Evolutionary conservation across 2,113 vertebrate species (phyloP).

Genomic region (Emberiza fucata): DNA sequence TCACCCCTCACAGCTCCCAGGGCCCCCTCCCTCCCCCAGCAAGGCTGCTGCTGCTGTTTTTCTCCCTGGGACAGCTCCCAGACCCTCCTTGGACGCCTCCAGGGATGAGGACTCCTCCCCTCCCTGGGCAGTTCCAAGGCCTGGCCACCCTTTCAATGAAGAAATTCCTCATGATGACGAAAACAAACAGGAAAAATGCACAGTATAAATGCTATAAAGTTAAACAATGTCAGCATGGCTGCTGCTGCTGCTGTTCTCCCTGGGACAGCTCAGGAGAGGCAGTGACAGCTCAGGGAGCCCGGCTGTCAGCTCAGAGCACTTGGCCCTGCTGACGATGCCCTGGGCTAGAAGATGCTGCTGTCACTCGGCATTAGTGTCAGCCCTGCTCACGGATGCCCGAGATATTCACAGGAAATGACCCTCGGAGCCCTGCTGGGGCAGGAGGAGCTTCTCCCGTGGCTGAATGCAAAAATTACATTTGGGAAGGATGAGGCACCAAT

Average conservation of each 20-base stretch:
- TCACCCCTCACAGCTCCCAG: not conserved
- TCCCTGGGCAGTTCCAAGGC: too few species aligned
- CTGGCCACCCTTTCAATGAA: too few species aligned
- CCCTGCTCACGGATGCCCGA: not conserved
- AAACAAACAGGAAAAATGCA: too few species aligned
- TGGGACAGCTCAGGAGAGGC: not conserved
- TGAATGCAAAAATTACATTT: not conserved
- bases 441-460: not conserved
- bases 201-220: too few species aligned
- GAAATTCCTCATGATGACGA: too few species aligned
- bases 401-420: not conserved
- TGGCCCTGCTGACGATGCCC: not conserved
- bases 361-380: constrained; percentile 7
- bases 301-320: not conserved
- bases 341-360: not conserved
- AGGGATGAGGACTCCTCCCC: too few species aligned
- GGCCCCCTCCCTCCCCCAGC: rapidly evolving
- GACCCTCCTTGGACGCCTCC: too few species aligned
- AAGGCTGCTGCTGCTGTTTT: not conserved
- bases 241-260: not conserved
- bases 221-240: not conserved
- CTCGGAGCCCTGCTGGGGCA: not conserved
- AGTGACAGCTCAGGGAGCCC: not conserved
- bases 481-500: not conserved
- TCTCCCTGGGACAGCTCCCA: not conserved